Base-by-base conservation (phyloP, 53 echinoderm and acorn worm species). In the Stichopus horrens region DNA sequence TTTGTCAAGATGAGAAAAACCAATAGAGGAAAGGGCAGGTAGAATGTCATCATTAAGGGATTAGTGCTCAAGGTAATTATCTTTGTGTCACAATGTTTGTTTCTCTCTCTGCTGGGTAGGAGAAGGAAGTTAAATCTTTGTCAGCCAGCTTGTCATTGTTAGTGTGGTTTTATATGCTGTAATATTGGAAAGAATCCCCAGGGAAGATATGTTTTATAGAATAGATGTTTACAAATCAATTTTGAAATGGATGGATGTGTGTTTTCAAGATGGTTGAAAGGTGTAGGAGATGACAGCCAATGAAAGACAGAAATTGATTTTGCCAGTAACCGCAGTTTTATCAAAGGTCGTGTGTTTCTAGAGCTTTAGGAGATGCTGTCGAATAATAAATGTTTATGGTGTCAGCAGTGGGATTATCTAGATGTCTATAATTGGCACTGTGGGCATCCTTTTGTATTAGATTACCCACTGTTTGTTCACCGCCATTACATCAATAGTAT, bases 361-460 rank as follows among this genome's bases (percentile, higher is more conserved):
- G 1, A 59, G 59, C 11, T 59, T 59, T 8, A 59, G 11, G 8
- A 59, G 11, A 59, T 59, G 11, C 59, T 59, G 4, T 59, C 2
- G 8, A 59, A 59, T 11, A 9, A 9, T 59, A 11, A 11, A 59
- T 9, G 11, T 59, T 59, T 71, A 71, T 71, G 71, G 71, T 71
- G 71, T 13, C 71, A 71, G 18, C 71, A 71, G 71, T 71, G 71
- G 71, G 71, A 71, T 71, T 71, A 63, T 18, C 19, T 71, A 71
- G 37, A 37, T 37, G 37, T 37, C 37, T 37, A 37, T 37, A 37
- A 37, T 37, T 37, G 37, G 37, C 37, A 37, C 37, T 37, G 37
- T 37, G 37, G 37, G 37, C 37, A 37, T 37, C 1, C 37, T 37
- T 2, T 0, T 37, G 2, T 37, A 37, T 37, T 37, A 37, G 37